Percentiles rank a stretch among this genome's conserved stretches.
Conservation (phyloP, 2,797 vertebrate species). For the Ctenosaura bakeri region DNA sequence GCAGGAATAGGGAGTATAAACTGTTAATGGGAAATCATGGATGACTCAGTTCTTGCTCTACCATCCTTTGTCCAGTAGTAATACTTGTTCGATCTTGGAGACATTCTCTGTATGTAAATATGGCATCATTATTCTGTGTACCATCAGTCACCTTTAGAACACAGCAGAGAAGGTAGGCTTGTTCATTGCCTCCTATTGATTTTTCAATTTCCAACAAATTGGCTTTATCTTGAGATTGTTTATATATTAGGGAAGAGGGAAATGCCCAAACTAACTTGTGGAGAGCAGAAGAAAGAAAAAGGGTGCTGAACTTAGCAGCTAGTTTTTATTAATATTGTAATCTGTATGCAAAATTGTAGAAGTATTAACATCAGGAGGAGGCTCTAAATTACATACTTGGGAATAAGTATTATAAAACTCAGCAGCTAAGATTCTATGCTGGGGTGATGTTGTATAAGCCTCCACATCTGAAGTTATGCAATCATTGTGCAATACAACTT, state of each 20-base stretch:
- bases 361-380: background rate
- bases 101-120: constrained; percentile 18
- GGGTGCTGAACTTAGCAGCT: constrained; percentile 44
- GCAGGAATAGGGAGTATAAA: background rate
- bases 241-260: constrained; percentile 61
- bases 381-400: background rate
- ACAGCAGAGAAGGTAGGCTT: constrained; percentile 44
- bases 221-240: constrained; percentile 68
- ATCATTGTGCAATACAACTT: too few relatives aligned
- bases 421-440: too few relatives aligned
- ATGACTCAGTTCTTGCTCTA: constrained; percentile 35
- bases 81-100: rapidly evolving
- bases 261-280: constrained; percentile 51
- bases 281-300: constrained; percentile 56
- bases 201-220: constrained; percentile 85
- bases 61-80: background rate
- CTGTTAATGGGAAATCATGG: constrained; percentile 44
- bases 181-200: constrained; percentile 81
- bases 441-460: too few relatives aligned
- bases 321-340: constrained; percentile 26
- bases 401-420: background rate
- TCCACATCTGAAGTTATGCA: too few relatives aligned
- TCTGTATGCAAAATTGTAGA: background rate
- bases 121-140: constrained; percentile 53
- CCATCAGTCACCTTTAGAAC: constrained; percentile 71